Evolutionary conservation across 2,113 vertebrate species (phyloP).

Genomic region (Xenus cinereus): DNA sequence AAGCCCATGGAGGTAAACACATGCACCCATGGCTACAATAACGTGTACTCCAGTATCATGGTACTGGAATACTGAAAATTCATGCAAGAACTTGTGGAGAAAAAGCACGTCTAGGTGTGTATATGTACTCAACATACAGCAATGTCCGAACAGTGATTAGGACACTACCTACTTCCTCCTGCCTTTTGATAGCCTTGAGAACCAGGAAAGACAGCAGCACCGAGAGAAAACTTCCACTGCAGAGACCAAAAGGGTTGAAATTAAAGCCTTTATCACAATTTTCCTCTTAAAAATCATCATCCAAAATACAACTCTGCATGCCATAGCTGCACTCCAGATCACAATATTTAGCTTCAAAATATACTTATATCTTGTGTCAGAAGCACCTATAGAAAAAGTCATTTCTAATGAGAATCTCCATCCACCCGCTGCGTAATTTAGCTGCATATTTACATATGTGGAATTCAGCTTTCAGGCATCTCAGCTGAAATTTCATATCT

Average conservation of each 20-base stretch:
- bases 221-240: neutral
- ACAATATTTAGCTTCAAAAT: neutral
- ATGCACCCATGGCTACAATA: rapidly evolving
- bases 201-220: neutral
- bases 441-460: neutral
- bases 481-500: neutral
- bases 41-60: neutral
- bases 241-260: neutral
- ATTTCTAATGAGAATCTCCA: neutral
- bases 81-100: neutral
- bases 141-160: neutral
- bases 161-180: neutral
- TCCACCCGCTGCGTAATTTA: neutral
- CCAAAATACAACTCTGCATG: neutral
- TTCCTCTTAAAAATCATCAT: neutral
- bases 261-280: neutral
- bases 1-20: neutral
- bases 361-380: neutral
- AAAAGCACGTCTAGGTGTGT: neutral
- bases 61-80: neutral
- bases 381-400: neutral
- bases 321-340: neutral
- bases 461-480: neutral
- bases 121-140: neutral
- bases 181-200: neutral